Evolutionary conservation across 2,113 vertebrate genomes (phyloP).

Genomic region (Burhinus oedicnemus): DNA sequence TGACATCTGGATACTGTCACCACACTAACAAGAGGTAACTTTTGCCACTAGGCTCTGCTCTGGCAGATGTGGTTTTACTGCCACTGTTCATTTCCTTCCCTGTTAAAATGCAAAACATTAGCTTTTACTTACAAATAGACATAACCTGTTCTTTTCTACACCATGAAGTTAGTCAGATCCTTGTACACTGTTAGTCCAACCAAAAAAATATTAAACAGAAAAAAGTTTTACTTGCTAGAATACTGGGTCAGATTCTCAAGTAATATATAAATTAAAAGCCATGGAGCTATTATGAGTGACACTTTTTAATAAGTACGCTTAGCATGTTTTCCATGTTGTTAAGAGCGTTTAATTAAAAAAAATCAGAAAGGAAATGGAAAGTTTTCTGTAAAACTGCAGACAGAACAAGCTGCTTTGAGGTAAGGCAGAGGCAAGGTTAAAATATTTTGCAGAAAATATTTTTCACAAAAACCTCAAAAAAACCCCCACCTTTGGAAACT

Average conservation of each 20-base stretch:
- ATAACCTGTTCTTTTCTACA: background rate
- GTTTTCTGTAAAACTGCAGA: background rate
- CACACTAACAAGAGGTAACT: constrained; percentile 40
- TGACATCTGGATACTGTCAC: constrained; percentile 60
- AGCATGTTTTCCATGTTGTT: background rate
- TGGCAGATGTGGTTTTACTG: constrained; percentile 52
- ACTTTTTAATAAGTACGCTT: background rate
- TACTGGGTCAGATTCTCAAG: background rate
- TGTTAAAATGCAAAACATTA: constrained; percentile 40
- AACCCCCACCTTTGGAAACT: background rate
- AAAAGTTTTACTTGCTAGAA: background rate
- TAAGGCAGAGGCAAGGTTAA: background rate
- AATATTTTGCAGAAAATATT: background rate
- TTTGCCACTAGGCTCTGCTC: constrained; percentile 29
- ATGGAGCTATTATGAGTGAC: accelerated
- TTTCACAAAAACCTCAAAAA: background rate
- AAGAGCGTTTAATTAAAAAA: background rate
- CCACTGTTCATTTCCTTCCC: constrained; percentile 28
- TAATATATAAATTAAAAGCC: background rate
- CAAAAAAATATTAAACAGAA: background rate
- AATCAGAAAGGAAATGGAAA: background rate
- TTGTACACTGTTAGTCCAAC: background rate
- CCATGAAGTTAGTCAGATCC: background rate
- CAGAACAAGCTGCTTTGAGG: background rate
- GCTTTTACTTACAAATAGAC: constrained; percentile 1